Evolutionary conservation across 2,888 invertebrate genomes (phyloP).

Genomic region (Chesias legatella): DNA sequence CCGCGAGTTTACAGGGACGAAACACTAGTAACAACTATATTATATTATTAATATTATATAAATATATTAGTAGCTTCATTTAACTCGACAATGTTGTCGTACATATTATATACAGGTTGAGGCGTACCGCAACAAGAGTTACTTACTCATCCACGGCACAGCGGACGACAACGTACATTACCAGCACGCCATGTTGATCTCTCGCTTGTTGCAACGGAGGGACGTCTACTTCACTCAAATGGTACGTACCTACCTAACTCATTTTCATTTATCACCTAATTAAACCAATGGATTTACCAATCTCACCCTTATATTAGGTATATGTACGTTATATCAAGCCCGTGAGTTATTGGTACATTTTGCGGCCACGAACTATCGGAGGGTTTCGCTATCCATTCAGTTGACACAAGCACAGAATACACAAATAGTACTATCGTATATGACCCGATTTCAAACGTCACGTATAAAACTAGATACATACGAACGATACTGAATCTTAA

Average conservation of each 20-base stretch:
- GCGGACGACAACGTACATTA: slow-evolving; percentile 98
- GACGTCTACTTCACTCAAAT: slow-evolving; percentile 95
- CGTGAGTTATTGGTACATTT: slow-evolving; percentile 28
- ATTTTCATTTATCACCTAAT: neutral
- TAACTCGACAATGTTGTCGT: too few species aligned
- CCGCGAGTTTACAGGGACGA: too few species aligned
- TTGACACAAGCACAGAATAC: too few species aligned
- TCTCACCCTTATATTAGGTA: too few species aligned
- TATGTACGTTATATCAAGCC: slow-evolving; percentile 17
- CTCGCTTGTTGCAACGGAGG: slow-evolving; percentile 89
- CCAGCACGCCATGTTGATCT: slow-evolving; percentile 96
- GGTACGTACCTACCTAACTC: slow-evolving; percentile 76
- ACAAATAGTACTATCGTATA: too few species aligned
- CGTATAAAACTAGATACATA: too few species aligned
- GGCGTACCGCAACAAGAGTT: slow-evolving; percentile 84
- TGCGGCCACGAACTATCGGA: slow-evolving; percentile 24
- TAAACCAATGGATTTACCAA: too few species aligned
- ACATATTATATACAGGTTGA: slow-evolving; percentile 46
- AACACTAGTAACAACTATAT: too few species aligned
- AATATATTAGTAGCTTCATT: slow-evolving; percentile 2
- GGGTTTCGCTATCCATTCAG: slow-evolving; percentile 27
- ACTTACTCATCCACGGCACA: slow-evolving; percentile 96
- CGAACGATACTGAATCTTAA: too few species aligned
- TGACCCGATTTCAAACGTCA: too few species aligned
- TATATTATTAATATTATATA: too few species aligned